Evolutionary conservation across 1,140 invertebrate genomes (phyloP), one percentile per base, ranked within the genome.

Genomic region (Lepidurus couesii): DNA sequence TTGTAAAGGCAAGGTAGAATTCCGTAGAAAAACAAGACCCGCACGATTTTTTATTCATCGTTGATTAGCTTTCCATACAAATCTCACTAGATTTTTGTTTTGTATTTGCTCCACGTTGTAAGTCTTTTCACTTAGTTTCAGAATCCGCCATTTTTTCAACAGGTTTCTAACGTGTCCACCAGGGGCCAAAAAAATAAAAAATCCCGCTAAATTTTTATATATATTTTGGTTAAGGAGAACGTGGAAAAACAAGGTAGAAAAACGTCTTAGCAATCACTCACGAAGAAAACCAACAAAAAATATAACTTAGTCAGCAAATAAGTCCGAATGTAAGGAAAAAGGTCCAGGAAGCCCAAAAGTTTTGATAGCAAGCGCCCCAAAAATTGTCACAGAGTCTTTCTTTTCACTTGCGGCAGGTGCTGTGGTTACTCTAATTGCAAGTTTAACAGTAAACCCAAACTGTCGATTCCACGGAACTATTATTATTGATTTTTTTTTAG

Each of bases 51-150:
- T 21, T n/a, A n/a, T 65, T 65, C 53, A 65, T 65, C 21, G 13
- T n/a, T 65, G 47, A 65, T 65, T 65, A 65, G 53, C 53, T 65
- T 65, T 65, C n/a, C 4, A 65, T 65, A 65, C 53, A 65, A 65
- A 65, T 65, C 53, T 65, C 53, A 65, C 53, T 65, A 65, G 53
- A 65, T 65, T 65, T 65, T 47, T 34, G 34, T 34, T 34, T 34
- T 34, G 34, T 34, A 34, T 65, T 65, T 65, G 53, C 21, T 65
- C 21, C 53, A 65, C 45, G 16, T 47, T 65, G 53, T 65, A 7
- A 16, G 9, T n/a, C 21, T 65, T 65, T 21, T 34, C 34, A 34
- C 34, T 34, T 34, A 34, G 34, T 34, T 34, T 34, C 34, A 34
- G 13, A 65, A 65, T 65, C 53, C n/a, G 34, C 34, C 34, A 34